These are phyloP conservation scores for Zygaena filipendulae DNA, from an alignment of 2,888 invertebrate species.

Conservation along the genomic window DNA sequence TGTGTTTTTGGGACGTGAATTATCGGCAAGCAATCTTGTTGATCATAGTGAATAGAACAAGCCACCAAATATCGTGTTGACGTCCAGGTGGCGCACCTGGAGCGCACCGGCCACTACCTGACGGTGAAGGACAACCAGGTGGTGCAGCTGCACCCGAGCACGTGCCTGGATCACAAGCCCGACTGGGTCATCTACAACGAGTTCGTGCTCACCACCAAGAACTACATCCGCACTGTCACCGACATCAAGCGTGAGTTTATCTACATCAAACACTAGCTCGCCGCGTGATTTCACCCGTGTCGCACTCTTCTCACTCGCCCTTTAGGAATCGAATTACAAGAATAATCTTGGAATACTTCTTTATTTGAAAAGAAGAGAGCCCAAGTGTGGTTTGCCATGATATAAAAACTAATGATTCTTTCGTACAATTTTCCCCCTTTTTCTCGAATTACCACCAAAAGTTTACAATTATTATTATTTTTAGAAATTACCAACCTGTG, in stretches of 20 bases:
- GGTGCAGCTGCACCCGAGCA: conserved; percentile 98
- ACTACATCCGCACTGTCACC: conserved; percentile 98
- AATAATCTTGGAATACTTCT: too few relatives aligned
- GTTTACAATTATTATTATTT: too few relatives aligned
- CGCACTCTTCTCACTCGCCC: neutral
- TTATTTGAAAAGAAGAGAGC: too few relatives aligned
- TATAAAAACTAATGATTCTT: too few relatives aligned
- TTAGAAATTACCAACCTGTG: too few relatives aligned
- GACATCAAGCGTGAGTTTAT: conserved; percentile 98
- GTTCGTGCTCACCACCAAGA: conserved; percentile 99
- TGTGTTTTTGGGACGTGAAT: too few relatives aligned
- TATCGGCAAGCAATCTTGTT: too few relatives aligned
- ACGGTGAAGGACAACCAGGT: conserved; percentile 99
- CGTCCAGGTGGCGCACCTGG: conserved; percentile 91
- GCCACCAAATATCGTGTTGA: neutral
- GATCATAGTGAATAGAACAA: neutral
- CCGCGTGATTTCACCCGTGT: neutral
- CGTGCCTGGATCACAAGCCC: conserved; percentile 98
- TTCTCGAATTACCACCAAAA: too few relatives aligned
- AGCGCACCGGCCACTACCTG: conserved; percentile 97
- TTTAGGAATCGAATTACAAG: too few relatives aligned
- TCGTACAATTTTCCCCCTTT: too few relatives aligned
- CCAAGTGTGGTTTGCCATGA: too few relatives aligned
- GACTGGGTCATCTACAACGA: conserved; percentile 99
- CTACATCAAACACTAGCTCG: too few relatives aligned